Evolutionary conservation across 2,797 vertebrate species (phyloP), one percentile per base, ranked within the genome.

Genomic region (Eremophila alpestris): DNA sequence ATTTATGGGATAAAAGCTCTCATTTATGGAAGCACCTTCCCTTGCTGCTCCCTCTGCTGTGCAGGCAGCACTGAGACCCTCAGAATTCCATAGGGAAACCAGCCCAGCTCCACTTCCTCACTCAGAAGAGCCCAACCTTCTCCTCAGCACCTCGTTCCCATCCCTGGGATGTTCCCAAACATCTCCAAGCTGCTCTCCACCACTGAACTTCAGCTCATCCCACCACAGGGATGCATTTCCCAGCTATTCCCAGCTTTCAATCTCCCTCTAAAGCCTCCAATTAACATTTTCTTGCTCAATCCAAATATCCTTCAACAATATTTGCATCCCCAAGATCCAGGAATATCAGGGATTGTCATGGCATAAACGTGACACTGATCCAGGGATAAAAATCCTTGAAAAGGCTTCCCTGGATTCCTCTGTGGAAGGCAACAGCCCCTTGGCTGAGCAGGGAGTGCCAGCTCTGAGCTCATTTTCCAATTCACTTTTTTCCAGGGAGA

Each of bases 21-120:
- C 10, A 3, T 10, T 32, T 12, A 10, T 6, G 34, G 69, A 30
- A 85, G 41, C 24, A 11, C 3, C 64, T 26, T 38, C 16, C 34
- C 78, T 8, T 5, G 24, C 40, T 62, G 70, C 36, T 68, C 63
- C 54, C n/a, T 46, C 32, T 45, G 68, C 54, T 30, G 29, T 11
- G 3, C 20, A 48, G 63, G 78, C 41, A 76, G 70, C 21, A 2
- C 51, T 0, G 0, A 52, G 32, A 32, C 10, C 32, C 56, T 36
- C 16, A 2, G 0, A 49, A 88, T 11, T 30, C 80, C 46, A 6
- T 0, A 5, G 18, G 51, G 8, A 48, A 58, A 71, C 10, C 59
- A n/a, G 46, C 69, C 36, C n/a, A 14, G 41, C n/a, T 4, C 0
- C 0, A 3, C 34, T 13, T 46, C 29, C 24, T 38, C 0, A 0